These are phyloP conservation scores for Labia minor DNA, from an alignment of 2,888 invertebrate genomes.

Conservation along the genomic window DNA sequence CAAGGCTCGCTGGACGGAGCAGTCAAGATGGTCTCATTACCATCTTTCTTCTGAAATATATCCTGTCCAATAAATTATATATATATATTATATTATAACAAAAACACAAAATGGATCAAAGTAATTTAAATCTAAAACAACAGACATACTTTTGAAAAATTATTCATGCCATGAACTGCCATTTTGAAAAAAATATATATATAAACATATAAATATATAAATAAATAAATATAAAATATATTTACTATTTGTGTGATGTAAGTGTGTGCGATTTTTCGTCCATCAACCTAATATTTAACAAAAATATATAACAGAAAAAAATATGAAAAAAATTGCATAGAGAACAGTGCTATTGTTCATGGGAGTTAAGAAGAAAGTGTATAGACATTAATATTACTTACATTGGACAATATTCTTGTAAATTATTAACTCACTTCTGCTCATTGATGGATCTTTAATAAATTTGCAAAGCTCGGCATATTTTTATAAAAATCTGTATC, in stretches of 20 bases:
- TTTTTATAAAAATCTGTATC: constrained; percentile 1
- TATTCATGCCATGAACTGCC: constrained; percentile 4
- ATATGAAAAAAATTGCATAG: background rate
- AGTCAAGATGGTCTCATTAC: background rate
- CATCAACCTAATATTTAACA: background rate
- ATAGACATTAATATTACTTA: background rate
- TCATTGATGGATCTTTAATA: background rate
- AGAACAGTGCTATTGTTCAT: too few species aligned
- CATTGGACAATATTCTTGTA: constrained; percentile 13
- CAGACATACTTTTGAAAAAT: background rate
- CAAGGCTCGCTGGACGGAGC: background rate
- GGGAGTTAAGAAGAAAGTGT: background rate
- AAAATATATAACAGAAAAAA: background rate
- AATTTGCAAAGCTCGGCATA: constrained; percentile 9
- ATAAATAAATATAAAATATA: background rate
- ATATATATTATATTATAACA: background rate
- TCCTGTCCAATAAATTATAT: background rate
- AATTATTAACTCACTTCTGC: background rate
- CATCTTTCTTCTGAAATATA: background rate
- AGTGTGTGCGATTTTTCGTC: constrained; percentile 1
- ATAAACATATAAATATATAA: background rate
- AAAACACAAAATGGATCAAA: background rate
- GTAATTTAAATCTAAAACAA: background rate
- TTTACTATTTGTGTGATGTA: background rate
- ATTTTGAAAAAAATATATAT: background rate